Evolutionary conservation across 2,888 invertebrate genomes (phyloP).

Genomic region (Drosophila subsilvestris): DNA sequence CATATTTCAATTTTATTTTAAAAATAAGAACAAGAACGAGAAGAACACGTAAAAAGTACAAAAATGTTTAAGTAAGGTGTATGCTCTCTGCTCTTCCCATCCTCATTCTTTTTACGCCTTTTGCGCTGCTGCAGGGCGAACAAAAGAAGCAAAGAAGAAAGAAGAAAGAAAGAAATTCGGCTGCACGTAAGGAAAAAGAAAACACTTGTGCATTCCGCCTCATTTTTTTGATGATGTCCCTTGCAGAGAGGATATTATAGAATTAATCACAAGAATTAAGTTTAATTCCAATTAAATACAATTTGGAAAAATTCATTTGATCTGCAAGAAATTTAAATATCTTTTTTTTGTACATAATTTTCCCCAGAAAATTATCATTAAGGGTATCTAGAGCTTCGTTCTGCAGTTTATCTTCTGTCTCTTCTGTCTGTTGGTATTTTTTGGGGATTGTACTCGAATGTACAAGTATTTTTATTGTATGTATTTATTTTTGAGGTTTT

Average conservation of each 20-base stretch:
- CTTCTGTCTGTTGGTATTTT: constrained; percentile 28
- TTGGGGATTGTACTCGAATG: constrained; percentile 19
- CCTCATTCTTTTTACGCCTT: constrained; percentile 14
- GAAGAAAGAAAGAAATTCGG: constrained; percentile 52
- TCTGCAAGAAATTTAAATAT: too few relatives aligned
- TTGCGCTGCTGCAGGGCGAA: constrained; percentile 35
- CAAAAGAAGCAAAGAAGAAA: constrained; percentile 39
- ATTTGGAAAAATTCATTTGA: too few relatives aligned
- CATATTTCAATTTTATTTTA: constrained; percentile 50
- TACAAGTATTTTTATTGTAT: constrained; percentile 24
- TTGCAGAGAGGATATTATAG: not conserved
- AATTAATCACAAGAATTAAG: too few relatives aligned
- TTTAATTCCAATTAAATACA: too few relatives aligned
- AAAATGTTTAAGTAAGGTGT: constrained; percentile 41
- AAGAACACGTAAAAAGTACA: constrained; percentile 4
- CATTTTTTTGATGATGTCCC: constrained; percentile 19
- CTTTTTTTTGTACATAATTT: too few relatives aligned
- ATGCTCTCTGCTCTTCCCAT: constrained; percentile 8
- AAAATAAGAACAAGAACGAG: constrained; percentile 20
- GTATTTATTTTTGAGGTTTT: constrained; percentile 57
- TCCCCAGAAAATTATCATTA: too few relatives aligned
- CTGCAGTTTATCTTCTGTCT: constrained; percentile 1
- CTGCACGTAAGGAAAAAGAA: not conserved
- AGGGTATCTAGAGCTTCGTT: too few relatives aligned
- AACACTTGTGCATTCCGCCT: constrained; percentile 62